A percentile compares a stretch with the other conserved stretches of the same genome.
phyloP scores from a whole-genome alignment of 2,797 vertebrate species.

The Typhlichthys eigenmanni region DNA sequence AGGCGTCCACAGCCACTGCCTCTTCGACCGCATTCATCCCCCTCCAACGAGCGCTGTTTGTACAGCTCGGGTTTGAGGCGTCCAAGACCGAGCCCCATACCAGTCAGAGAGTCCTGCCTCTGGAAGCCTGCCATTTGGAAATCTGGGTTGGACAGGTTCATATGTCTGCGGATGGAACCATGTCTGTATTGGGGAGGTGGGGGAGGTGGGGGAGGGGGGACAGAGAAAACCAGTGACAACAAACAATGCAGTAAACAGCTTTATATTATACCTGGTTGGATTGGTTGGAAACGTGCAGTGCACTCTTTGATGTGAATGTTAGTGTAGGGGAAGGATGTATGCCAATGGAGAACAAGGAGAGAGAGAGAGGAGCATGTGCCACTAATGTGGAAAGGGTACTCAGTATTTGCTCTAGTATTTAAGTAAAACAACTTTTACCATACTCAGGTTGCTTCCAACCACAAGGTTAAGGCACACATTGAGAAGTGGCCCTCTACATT shows the following conservation, averaged over 20 bases:
- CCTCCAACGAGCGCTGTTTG: conserved; percentile 94
- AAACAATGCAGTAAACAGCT: neutral
- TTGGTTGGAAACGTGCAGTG: no score
- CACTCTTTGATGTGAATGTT: no score
- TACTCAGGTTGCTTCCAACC: neutral
- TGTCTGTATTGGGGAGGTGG: conserved; percentile 67
- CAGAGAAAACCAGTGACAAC: conserved; percentile 27
- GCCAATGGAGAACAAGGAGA: no score
- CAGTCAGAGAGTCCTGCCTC: conserved; percentile 93
- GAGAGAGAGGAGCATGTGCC: no score
- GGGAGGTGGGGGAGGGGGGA: neutral
- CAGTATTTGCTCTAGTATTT: no score
- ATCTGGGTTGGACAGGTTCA: conserved; percentile 97
- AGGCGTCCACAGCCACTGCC: conserved; percentile 90
- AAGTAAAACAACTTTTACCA: no score
- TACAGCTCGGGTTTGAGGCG: conserved; percentile 97
- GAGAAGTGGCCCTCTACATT: no score
- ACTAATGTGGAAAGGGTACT: no score
- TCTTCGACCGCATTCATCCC: conserved; percentile 84
- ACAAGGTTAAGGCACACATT: no score
- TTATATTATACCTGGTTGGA: neutral
- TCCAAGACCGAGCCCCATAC: conserved; percentile 89
- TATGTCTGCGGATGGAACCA: conserved; percentile 90
- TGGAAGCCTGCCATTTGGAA: conserved; percentile 97
- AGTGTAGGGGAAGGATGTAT: no score